Conservation (phyloP, 1,140 invertebrate species). For the Caerostris extrusa region DNA sequence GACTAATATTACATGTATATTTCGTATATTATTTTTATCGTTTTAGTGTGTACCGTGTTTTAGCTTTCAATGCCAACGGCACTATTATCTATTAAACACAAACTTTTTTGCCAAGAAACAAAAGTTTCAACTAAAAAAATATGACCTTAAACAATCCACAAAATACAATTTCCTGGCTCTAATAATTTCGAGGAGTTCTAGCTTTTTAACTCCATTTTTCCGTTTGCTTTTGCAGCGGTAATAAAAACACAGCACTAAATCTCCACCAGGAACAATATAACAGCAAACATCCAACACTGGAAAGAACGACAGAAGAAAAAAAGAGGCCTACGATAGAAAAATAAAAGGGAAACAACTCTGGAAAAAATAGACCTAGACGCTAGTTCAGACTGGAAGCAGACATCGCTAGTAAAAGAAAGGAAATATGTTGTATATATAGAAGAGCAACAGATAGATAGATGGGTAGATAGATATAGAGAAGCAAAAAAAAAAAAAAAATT, state of each 20-base stretch:
- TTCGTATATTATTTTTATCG: too few relatives aligned
- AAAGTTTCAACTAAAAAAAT: background rate
- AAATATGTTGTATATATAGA: constrained; percentile 76
- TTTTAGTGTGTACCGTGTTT: too few relatives aligned
- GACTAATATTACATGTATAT: too few relatives aligned
- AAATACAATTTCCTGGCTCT: constrained; percentile 15
- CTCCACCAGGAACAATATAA: constrained; percentile 54
- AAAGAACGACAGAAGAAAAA: constrained; percentile 40
- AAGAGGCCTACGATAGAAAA: constrained; percentile 66
- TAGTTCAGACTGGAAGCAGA: constrained; percentile 68
- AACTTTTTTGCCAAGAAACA: background rate
- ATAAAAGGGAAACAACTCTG: constrained; percentile 49
- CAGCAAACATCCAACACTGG: constrained; percentile 28
- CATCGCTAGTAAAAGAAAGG: constrained; percentile 67
- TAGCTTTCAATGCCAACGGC: background rate
- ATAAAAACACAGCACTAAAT: constrained; percentile 58
- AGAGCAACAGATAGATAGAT: constrained; percentile 69
- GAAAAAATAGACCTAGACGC: constrained; percentile 74
- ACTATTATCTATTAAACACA: background rate
- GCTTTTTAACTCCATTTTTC: constrained; percentile 21
- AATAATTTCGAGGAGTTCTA: background rate
- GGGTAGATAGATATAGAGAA: constrained; percentile 67
- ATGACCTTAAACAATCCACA: constrained; percentile 4
- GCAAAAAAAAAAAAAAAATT: constrained; percentile 39
- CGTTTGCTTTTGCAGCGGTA: constrained; percentile 3